Evolutionary conservation across 2,888 invertebrate species (phyloP), one percentile per base, ranked within the genome.

Genomic region (Rhamphomyia laevipes): DNA sequence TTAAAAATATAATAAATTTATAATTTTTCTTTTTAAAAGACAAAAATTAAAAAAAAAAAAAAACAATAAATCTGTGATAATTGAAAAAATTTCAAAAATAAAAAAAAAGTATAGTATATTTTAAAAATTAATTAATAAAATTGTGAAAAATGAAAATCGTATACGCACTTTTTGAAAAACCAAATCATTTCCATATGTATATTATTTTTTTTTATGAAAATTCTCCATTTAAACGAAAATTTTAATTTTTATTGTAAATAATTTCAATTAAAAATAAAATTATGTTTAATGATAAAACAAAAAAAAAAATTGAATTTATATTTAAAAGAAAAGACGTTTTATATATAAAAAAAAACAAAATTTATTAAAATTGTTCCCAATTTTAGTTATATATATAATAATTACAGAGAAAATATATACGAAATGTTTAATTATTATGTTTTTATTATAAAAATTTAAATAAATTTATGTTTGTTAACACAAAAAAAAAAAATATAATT

Each of bases 331-430:
- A 30, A 11, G 16, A 41, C 23, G 16, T 13, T 23, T 30, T 27
- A 17, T 38, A 17, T 7, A 16, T 9, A 38, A 6, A 17, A 16
- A 38, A 16, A n/a, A n/a, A n/a, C n/a, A n/a, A n/a, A n/a, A n/a
- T 16, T 38, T 17, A 2, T 17, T n/a, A n/a, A n/a, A n/a, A n/a
- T 38, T 16, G 17, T 17, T 16, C 9, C 7, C 17, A 38, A 38
- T 38, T 16, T 7, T 38, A 47, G 13, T 17, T 47, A 47, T 41
- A 47, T 35, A 45, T 45, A 27, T 15, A 50, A 45, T 53, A 45
- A 51, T 48, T 53, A 33, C 50, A 53, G n/a, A 54, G 50, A 51
- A 48, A 50, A 51, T 47, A 50, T 53, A 48, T 52, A 52, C 11
- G 37, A 17, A 18, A 46, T 40, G 23, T 27, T 27, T 27, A n/a